These are phyloP conservation scores for Pristis pectinata DNA, from an alignment of 2,797 vertebrate species.

Conservation along the genomic window DNA sequence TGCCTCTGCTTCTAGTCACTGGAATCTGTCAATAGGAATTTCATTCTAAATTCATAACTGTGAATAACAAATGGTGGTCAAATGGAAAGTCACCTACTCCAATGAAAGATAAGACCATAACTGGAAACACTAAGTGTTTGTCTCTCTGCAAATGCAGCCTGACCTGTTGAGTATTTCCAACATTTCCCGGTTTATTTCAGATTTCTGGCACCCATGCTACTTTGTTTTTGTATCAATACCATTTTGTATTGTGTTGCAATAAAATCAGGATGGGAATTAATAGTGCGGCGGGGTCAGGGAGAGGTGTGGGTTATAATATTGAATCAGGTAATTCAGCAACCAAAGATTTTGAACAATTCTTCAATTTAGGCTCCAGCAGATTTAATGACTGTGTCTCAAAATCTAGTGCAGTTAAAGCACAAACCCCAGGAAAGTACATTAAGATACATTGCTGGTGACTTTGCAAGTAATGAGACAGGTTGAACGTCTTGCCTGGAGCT, in stretches of 20 bases:
- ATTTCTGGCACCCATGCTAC: not conserved
- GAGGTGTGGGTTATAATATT: not conserved
- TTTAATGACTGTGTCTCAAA: conserved; percentile 1
- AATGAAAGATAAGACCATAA: no score
- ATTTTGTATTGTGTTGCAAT: not conserved
- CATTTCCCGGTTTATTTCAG: not conserved
- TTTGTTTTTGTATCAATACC: not conserved
- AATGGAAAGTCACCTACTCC: no score
- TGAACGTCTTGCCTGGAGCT: not conserved
- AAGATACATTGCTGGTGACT: not conserved
- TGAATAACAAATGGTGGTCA: no score
- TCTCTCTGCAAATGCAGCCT: no score
- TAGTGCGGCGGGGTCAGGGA: no score
- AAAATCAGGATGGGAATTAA: not conserved
- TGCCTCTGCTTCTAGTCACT: not conserved
- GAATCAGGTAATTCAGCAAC: not conserved
- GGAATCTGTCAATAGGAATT: not conserved
- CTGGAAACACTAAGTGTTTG: no score
- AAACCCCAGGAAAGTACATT: not conserved
- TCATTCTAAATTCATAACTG: not conserved
- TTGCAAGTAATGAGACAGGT: not conserved
- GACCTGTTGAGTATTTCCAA: no score
- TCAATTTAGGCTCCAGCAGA: not conserved
- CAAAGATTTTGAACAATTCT: not conserved
- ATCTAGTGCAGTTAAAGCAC: not conserved